Conservation (phyloP, 2,888 invertebrate species). For the Imbricaverruca yamaguchii region DNA sequence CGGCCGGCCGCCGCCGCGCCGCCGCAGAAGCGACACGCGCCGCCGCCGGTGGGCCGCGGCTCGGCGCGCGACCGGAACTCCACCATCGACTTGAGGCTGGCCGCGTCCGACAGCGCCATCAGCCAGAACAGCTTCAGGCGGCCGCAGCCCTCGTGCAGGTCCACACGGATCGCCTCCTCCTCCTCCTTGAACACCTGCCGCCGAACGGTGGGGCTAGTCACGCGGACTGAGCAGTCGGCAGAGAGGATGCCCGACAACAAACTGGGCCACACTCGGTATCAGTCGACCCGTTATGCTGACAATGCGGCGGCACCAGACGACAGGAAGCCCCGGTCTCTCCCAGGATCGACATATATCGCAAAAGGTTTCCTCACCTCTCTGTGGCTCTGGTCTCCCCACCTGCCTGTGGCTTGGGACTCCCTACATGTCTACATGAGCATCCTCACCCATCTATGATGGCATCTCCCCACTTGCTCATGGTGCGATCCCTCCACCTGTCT, state of each 20-base stretch:
- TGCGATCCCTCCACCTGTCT: too few relatives aligned
- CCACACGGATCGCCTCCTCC: constrained; percentile 87
- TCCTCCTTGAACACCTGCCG: constrained; percentile 86
- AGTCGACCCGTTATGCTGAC: too few relatives aligned
- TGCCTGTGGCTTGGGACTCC: too few relatives aligned
- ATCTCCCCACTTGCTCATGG: too few relatives aligned
- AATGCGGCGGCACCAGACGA: not conserved
- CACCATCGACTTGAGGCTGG: constrained; percentile 65
- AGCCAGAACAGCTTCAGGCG: constrained; percentile 94
- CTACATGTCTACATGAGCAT: too few relatives aligned
- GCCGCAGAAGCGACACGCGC: constrained; percentile 77
- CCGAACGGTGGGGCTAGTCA: not conserved
- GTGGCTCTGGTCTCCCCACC: too few relatives aligned
- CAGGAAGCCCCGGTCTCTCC: not conserved
- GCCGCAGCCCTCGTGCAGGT: constrained; percentile 92
- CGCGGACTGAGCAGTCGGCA: too few relatives aligned
- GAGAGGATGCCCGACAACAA: too few relatives aligned
- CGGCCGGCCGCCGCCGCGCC: constrained; percentile 64
- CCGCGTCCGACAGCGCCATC: constrained; percentile 81
- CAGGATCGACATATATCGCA: too few relatives aligned
- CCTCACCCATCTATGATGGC: too few relatives aligned
- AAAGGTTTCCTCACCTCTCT: too few relatives aligned
- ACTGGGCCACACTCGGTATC: too few relatives aligned
- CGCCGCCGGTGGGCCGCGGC: constrained; percentile 27
- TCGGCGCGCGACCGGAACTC: constrained; percentile 64